Percentiles rank a stretch among this genome's conserved stretches.
Evolutionary conservation across 1,140 invertebrate species (phyloP).

Genomic region (Hycleus cichorii): DNA sequence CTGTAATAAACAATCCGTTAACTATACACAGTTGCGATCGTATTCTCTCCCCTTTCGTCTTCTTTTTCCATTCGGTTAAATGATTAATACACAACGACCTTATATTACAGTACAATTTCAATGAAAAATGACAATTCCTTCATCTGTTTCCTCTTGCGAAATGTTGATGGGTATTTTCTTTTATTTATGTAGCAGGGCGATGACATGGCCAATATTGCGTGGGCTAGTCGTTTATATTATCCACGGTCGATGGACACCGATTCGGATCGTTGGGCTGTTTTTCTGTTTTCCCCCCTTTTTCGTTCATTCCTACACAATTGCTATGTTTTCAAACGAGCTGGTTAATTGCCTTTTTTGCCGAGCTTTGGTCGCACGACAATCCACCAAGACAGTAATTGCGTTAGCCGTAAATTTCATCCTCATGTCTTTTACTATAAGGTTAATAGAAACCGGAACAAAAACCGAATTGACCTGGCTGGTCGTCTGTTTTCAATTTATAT

Average conservation of each 20-base stretch:
- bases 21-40: background rate
- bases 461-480: no score
- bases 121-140: slow-evolving; percentile 9
- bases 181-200: slow-evolving; percentile 23
- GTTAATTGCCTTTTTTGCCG: slow-evolving; percentile 7
- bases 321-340: slow-evolving; percentile 9
- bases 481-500: no score
- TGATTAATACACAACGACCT: no score
- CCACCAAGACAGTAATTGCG: no score
- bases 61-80: background rate
- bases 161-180: slow-evolving; percentile 1
- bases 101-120: background rate
- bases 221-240: slow-evolving; percentile 17
- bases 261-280: background rate
- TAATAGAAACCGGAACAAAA: no score
- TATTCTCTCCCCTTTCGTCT: background rate
- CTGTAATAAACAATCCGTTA: slow-evolving; percentile 46
- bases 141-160: background rate
- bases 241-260: slow-evolving; percentile 14
- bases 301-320: background rate
- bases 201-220: slow-evolving; percentile 26
- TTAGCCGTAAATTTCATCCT: no score
- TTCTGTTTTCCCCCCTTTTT: slow-evolving; percentile 1
- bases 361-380: no score
- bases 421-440: no score